Base-by-base conservation (phyloP, 2,113 vertebrate genomes). In the Mungos mungo region DNA sequence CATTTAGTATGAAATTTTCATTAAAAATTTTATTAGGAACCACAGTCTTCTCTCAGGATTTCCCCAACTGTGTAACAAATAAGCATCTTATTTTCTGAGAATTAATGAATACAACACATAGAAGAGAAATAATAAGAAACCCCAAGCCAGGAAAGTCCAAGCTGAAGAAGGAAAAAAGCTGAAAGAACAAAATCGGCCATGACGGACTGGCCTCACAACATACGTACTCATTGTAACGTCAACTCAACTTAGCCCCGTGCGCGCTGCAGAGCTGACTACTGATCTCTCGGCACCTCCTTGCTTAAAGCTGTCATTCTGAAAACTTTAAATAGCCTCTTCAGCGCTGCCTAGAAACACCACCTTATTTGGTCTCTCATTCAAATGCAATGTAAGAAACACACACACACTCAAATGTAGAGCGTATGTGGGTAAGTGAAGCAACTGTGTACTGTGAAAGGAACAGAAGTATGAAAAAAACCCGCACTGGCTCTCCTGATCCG, bases 281-380 rank as follows among this genome's bases (percentile, higher is more conserved):
- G 45, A 68, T 18, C 31, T 52, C 7, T 6, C 1, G 76, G 19
- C 0, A 72, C 4, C 71, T 85, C 38, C 81, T 50, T 71, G 93
- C 13, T 94, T 92, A 68, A 5, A 90, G 87, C 0, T 96, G 7
- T 50, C 57, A 87, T 91, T 47, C 81, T 65, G 71, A 92, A 63
- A 47, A 82, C 79, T 19, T 72, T 60, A 7, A 77, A 92, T 15
- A 93, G 83, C 88, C 95, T 63, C 74, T 95, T 86, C 93, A 57
- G 33, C 82, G 18, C 50, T 7, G 19, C 60, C 8, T 52, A 33
- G 5, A 65, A 69, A 27, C 60, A 45, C 18, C 21, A 52, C 16
- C 65, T 89, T 5, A 83, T 69, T 81, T 89, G 54, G 82, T 74
- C 60, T 69, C 29, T 2, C 68, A 65, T 52, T 95, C 29, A 21